Conservation (phyloP, 2,113 vertebrate species). For the cattle (Bos taurus) region DNA sequence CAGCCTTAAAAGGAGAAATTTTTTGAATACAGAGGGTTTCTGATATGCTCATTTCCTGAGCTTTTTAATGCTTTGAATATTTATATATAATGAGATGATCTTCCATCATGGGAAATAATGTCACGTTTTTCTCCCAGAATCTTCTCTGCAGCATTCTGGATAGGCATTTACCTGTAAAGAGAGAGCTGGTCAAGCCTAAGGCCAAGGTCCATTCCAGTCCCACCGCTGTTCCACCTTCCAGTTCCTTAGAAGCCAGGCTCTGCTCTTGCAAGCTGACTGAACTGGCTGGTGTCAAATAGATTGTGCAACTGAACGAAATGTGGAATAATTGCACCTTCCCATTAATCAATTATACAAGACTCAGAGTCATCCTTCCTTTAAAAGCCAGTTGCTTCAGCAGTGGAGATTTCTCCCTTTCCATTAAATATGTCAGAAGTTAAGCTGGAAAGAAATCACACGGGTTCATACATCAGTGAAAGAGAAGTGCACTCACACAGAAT, state of each 20-base stretch:
- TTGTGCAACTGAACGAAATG: not conserved
- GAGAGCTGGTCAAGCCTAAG: not conserved
- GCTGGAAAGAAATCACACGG: not conserved
- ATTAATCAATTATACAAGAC: slow-evolving; percentile 3
- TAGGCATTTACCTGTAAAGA: not conserved
- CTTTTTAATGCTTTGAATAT: slow-evolving; percentile 21
- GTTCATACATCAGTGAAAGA: not conserved
- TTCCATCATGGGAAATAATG: not conserved
- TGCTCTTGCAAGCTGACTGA: not conserved
- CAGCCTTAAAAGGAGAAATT: not conserved
- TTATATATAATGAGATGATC: not conserved
- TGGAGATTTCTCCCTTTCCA: not conserved
- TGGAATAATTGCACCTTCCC: not conserved
- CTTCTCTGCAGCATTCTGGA: not conserved
- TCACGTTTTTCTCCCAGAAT: not conserved
- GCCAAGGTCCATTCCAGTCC: not conserved
- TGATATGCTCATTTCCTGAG: slow-evolving; percentile 23
- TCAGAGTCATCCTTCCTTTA: not conserved
- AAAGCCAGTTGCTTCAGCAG: not conserved
- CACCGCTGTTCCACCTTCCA: not conserved
- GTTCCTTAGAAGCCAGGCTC: not conserved
- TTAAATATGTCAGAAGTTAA: not conserved
- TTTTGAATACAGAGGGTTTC: not conserved
- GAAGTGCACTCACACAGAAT: not conserved
- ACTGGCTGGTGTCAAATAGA: not conserved